Conservation (phyloP, 2,113 vertebrate genomes). For the Apodemus speciosus region DNA sequence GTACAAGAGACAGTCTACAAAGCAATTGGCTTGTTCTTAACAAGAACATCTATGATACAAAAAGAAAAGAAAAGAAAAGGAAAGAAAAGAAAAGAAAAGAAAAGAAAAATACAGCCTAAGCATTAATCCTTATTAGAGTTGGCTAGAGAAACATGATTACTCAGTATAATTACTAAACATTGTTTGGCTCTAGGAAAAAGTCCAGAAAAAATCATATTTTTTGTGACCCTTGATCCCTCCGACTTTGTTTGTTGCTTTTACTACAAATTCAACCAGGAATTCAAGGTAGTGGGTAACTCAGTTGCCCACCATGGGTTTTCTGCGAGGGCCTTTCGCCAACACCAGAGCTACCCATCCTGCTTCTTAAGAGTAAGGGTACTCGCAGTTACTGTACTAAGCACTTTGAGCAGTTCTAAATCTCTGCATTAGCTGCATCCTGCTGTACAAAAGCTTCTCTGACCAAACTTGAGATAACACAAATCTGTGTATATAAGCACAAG, state of each 20-base stretch:
- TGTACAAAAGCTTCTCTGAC: not conserved
- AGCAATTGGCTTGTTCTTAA: not conserved
- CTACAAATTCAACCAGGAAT: not conserved
- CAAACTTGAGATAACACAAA: not conserved
- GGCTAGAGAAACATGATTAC: conserved; percentile 2
- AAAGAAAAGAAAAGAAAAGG: not conserved
- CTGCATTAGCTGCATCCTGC: not conserved
- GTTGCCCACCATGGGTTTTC: not conserved
- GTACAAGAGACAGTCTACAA: conserved; percentile 16
- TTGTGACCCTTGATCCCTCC: not conserved
- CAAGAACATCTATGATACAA: not conserved
- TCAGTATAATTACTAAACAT: not conserved
- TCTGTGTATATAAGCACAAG: not conserved
- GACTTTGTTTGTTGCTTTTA: no score
- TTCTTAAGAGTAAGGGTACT: not conserved
- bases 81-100: no score
- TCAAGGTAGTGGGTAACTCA: fast-evolving
- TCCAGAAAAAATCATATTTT: not conserved
- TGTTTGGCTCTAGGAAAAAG: not conserved
- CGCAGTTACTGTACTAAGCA: not conserved
- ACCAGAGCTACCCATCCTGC: fast-evolving
- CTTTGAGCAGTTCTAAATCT: not conserved
- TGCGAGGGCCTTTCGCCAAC: no score
- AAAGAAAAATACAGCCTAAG: not conserved
- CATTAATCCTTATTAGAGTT: conserved; percentile 16